Evolutionary conservation across 2,797 vertebrate species (phyloP).

Genomic region (Ambastaia sidthimunki): DNA sequence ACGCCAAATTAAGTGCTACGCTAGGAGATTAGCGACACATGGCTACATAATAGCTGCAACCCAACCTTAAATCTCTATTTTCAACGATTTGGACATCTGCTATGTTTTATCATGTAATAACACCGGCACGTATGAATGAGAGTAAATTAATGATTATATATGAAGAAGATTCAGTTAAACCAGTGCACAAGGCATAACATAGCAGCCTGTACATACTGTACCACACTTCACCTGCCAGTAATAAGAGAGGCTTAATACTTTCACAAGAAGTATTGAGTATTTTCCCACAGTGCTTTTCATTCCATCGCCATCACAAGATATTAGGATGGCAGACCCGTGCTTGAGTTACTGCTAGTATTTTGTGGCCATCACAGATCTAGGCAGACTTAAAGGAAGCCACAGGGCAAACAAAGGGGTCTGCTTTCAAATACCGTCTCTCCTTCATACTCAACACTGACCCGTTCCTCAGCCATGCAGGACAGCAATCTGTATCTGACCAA

Average conservation of each 20-base stretch:
- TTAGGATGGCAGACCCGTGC: neutral
- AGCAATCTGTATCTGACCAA: slow-evolving; percentile 26
- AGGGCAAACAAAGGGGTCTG: slow-evolving; percentile 17
- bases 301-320: slow-evolving; percentile 12
- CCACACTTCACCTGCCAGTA: neutral
- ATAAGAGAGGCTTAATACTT: neutral
- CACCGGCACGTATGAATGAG: neutral
- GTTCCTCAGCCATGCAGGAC: slow-evolving; percentile 12
- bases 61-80: neutral
- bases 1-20: neutral
- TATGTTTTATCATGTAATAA: neutral
- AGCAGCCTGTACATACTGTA: neutral
- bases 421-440: neutral
- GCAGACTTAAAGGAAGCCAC: slow-evolving; percentile 18
- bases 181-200: neutral
- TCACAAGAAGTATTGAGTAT: neutral
- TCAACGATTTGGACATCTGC: neutral
- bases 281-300: neutral
- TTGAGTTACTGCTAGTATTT: neutral
- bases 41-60: neutral
- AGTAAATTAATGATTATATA: neutral
- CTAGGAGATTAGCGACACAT: neutral
- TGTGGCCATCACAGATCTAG: slow-evolving; percentile 23
- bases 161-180: neutral
- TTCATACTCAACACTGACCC: slow-evolving; percentile 5